Conservation (phyloP, 2,113 vertebrate genomes). For the Aythya baeri region DNA sequence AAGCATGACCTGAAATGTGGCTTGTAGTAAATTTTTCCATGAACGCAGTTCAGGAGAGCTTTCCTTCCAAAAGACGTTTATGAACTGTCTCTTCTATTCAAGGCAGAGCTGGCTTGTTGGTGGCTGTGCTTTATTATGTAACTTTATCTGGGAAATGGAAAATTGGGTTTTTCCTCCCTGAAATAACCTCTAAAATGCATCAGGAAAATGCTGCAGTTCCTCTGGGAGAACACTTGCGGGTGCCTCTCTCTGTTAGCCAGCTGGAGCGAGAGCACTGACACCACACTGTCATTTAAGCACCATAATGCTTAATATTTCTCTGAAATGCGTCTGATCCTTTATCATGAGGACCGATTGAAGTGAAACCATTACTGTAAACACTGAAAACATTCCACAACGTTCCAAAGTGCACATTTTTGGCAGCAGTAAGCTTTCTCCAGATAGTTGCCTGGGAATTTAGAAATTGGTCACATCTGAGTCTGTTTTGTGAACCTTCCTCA, state of each 20-base stretch:
- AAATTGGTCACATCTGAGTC: background rate
- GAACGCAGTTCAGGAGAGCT: background rate
- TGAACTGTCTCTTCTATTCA: background rate
- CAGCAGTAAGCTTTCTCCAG: background rate
- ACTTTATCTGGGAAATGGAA: background rate
- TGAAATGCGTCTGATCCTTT: conserved; percentile 5
- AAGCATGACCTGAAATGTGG: background rate
- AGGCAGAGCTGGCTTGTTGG: background rate
- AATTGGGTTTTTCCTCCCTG: background rate
- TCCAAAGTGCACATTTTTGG: conserved; percentile 36
- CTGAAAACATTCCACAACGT: background rate
- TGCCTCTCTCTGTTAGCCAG: background rate
- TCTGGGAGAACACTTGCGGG: background rate
- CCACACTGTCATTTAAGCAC: background rate
- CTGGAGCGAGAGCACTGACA: background rate
- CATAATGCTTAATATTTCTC: background rate
- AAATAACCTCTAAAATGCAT: background rate
- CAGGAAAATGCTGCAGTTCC: background rate
- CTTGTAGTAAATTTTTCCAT: background rate
- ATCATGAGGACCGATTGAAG: background rate
- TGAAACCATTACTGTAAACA: background rate
- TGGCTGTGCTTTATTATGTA: background rate
- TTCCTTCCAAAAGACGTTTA: background rate
- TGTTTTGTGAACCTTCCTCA: background rate
- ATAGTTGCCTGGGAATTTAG: conserved; percentile 24